Evolutionary conservation across 2,797 vertebrate species (phyloP), one percentile per base, ranked within the genome.

Genomic region (Coccyzus lansbergi): DNA sequence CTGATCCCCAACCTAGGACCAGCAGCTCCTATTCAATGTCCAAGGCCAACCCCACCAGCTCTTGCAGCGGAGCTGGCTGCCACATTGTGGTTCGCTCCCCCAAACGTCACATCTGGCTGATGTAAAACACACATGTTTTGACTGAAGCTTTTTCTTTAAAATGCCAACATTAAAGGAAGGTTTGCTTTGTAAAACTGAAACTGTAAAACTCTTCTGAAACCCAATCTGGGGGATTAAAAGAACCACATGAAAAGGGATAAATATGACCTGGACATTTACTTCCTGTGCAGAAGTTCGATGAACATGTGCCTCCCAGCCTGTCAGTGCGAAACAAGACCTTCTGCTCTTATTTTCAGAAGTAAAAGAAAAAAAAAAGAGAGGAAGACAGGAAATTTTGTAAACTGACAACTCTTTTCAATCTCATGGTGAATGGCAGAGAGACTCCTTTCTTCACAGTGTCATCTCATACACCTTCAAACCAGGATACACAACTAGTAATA

Each of bases 91-190:
- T 83, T 91, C 65, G 92, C 65, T 97, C 95, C 71, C 86, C 84
- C 79, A 88, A 97, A 95, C 96, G 90, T 98, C 97, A 97, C 98
- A 98, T 99, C 98, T 98, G 98, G 98, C 98, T 98, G 98, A 98
- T 98, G 98, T 98, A 98, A 98, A 97, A 98, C 97, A 98, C 98
- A 98, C 98, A 99, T 99, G 99, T 98, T 99, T 98, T 95, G 98
- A 98, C 98, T 98, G 98, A 98, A 98, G 98, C 98, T 97, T 86
- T 96, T 96, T 96, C 97, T 96, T 97, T 96, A 97, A 98, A 98
- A 98, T 97, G 97, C 98, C 97, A 97, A 98, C 98, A 99, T 99
- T 98, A 99, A 99, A 99, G 98, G 98, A 97, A 98, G 97, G 96
- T 97, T 98, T 98, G 98, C 98, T 98, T 99, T 99, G 98, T 98